Evolutionary conservation across 2,113 vertebrate species (phyloP).

Genomic region (Eurystomus gularis): DNA sequence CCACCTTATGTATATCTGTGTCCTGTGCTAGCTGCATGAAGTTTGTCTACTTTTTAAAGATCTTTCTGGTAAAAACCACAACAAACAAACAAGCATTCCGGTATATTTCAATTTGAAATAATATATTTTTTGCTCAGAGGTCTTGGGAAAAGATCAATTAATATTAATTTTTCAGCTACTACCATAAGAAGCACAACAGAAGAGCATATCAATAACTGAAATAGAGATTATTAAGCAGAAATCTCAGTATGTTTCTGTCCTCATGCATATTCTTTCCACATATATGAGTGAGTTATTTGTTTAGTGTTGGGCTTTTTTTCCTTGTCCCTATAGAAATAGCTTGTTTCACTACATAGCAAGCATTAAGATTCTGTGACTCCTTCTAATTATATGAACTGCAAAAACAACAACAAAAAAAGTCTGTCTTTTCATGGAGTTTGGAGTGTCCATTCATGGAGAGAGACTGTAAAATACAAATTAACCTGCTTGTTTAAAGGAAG

Average conservation of each 20-base stretch:
- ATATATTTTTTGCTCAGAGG: not conserved
- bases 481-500: not conserved
- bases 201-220: not conserved
- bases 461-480: not conserved
- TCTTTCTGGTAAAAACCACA: not conserved
- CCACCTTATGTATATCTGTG: not conserved
- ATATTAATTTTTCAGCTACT: not conserved
- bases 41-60: not conserved
- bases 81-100: not conserved
- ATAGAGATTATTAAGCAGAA: not conserved
- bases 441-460: not conserved
- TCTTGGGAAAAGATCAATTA: not conserved
- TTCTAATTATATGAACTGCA: not conserved
- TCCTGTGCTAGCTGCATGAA: not conserved
- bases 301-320: rapidly evolving
- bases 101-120: not conserved
- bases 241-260: not conserved
- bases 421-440: not conserved
- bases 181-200: not conserved
- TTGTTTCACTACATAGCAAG: not conserved
- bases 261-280: not conserved
- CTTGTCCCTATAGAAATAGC: rapidly evolving
- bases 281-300: not conserved
- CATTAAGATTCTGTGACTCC: not conserved
- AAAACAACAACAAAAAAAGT: not conserved